Conservation (phyloP, 2,888 invertebrate species). For the Nomada lathburiana region DNA sequence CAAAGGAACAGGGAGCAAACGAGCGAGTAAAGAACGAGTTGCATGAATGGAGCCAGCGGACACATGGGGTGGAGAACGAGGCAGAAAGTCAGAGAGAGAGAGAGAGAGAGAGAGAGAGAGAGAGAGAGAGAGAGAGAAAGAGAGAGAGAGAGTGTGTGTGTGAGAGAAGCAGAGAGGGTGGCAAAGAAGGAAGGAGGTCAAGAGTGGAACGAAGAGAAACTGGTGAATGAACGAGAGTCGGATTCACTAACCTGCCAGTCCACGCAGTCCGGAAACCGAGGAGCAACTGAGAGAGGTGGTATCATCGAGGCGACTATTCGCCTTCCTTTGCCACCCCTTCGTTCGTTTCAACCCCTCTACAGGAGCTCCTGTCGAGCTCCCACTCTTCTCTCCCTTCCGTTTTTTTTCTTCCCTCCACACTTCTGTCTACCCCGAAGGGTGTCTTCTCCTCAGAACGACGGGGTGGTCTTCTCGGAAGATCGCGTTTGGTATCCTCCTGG, state of each 20-base stretch:
- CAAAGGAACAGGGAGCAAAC: constrained; percentile 24
- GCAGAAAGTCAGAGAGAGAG: constrained; percentile 26
- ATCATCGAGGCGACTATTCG: constrained; percentile 68
- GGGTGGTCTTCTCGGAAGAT: constrained; percentile 32
- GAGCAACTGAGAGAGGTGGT: constrained; percentile 80
- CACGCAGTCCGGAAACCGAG: constrained; percentile 82
- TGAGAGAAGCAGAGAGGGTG: constrained; percentile 28
- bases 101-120: constrained; percentile 20
- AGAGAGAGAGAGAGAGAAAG: constrained; percentile 25
- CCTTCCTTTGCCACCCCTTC: constrained; percentile 70
- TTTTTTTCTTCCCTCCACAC: neutral
- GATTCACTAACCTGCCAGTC: constrained; percentile 79
- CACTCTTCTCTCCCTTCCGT: constrained; percentile 5
- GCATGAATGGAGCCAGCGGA: constrained; percentile 44
- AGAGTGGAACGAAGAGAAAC: constrained; percentile 57
- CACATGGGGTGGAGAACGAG: constrained; percentile 31
- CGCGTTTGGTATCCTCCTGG: neutral
- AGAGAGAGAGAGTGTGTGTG: constrained; percentile 1
- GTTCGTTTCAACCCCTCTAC: constrained; percentile 26
- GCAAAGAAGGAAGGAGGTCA: constrained; percentile 59
- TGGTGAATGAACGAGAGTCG: constrained; percentile 77
- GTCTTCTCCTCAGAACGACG: constrained; percentile 7
- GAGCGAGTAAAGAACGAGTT: constrained; percentile 43
- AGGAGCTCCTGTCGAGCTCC: neutral
- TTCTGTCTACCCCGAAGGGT: neutral